Percentiles rank a stretch among this genome's conserved stretches.
Conservation (phyloP, 2,888 invertebrate genomes). For the Choreutis nemorana region DNA sequence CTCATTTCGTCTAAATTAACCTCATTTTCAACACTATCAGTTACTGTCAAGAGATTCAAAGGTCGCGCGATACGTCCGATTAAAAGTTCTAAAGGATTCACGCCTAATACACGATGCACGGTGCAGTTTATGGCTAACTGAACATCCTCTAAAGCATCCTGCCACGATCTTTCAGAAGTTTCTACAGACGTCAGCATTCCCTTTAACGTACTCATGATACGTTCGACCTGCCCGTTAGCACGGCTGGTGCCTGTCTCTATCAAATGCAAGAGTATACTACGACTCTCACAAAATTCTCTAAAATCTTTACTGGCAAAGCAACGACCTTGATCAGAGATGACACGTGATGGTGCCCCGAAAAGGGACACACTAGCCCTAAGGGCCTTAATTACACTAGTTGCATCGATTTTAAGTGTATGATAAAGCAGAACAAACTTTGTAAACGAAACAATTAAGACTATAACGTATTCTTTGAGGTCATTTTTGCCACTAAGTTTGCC, state of each 20-base stretch:
- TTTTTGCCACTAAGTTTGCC: slow-evolving; percentile 12
- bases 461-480: slow-evolving; percentile 4
- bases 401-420: slow-evolving; percentile 13
- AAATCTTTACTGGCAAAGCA: slow-evolving; percentile 8
- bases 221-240: slow-evolving; percentile 8
- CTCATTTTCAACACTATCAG: slow-evolving; percentile 4
- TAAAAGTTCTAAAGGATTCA: too few species aligned
- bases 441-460: slow-evolving; percentile 8
- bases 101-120: too few species aligned
- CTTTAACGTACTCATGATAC: slow-evolving; percentile 5
- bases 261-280: slow-evolving; percentile 4
- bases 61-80: slow-evolving; percentile 16
- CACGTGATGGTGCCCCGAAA: slow-evolving; percentile 8
- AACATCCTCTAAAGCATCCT: slow-evolving; percentile 3
- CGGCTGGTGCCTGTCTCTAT: slow-evolving; percentile 14
- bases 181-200: slow-evolving; percentile 4
- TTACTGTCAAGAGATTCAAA: slow-evolving; percentile 6
- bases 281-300: slow-evolving; percentile 3
- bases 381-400: slow-evolving; percentile 9
- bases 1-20: slow-evolving; percentile 8
- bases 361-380: slow-evolving; percentile 5
- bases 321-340: slow-evolving; percentile 10
- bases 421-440: slow-evolving; percentile 14
- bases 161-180: not conserved
- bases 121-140: slow-evolving; percentile 5